These are phyloP conservation scores for Ptilodon capucinus DNA, from an alignment of 2,888 invertebrate species.

Conservation along the genomic window DNA sequence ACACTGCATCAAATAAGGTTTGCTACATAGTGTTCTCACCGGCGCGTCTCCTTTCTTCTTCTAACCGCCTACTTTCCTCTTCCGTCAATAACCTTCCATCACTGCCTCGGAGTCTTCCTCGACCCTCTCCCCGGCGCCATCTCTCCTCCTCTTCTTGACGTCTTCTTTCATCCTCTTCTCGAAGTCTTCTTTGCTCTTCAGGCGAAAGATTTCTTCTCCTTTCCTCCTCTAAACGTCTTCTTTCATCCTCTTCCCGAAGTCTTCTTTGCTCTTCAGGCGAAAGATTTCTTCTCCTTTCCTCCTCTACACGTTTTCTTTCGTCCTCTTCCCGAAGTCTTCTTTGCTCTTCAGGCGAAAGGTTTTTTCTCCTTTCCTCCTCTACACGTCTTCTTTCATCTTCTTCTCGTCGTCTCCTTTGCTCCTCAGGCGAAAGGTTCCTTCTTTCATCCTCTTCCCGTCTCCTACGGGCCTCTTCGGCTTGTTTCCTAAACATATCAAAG, in stretches of 20 bases:
- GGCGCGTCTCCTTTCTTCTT: constrained; percentile 6
- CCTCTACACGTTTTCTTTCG: constrained; percentile 3
- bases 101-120: background rate
- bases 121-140: constrained; percentile 1
- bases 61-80: constrained; percentile 5
- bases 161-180: constrained; percentile 5
- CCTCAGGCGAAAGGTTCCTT: too few relatives aligned
- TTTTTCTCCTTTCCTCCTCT: constrained; percentile 11
- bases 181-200: too few relatives aligned
- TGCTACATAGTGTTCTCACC: background rate
- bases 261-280: too few relatives aligned
- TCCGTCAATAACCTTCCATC: background rate
- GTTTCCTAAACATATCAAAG: constrained; percentile 5
- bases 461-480: constrained; percentile 4
- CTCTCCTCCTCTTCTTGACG: background rate
- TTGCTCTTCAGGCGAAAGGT: too few relatives aligned
- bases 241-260: constrained; percentile 7
- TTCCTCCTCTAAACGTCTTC: constrained; percentile 3
- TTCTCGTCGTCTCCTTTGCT: constrained; percentile 12
- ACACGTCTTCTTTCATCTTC: constrained; percentile 1
- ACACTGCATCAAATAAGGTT: too few relatives aligned
- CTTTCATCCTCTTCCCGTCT: constrained; percentile 13
- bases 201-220: too few relatives aligned
- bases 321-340: constrained; percentile 11
- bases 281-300: constrained; percentile 9